Percentiles rank a stretch among this genome's conserved stretches.
These are phyloP conservation scores for Rhinogobio ventralis DNA, from an alignment of 2,797 vertebrate genomes.

Conservation along the genomic window DNA sequence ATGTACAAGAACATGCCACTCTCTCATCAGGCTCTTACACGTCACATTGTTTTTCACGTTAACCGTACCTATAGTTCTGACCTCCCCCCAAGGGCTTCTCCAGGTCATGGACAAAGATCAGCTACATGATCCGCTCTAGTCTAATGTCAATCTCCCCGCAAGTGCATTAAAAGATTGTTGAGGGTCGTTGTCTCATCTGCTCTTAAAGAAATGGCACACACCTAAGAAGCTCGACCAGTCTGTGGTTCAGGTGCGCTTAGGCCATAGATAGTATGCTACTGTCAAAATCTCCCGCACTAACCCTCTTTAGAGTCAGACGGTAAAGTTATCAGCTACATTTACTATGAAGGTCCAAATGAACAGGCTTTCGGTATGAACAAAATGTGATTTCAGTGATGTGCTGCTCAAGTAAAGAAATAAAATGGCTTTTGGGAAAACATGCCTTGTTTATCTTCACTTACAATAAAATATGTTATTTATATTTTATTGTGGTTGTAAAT, in stretches of 20 bases:
- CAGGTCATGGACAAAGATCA: slow-evolving; percentile 62
- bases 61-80: slow-evolving; percentile 18
- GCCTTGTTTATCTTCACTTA: not conserved
- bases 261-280: not conserved
- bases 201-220: slow-evolving; percentile 51
- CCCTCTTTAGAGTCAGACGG: slow-evolving; percentile 1
- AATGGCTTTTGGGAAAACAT: slow-evolving; percentile 1
- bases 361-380: not conserved
- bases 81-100: slow-evolving; percentile 38
- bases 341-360: not conserved
- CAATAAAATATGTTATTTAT: not conserved
- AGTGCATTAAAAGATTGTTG: slow-evolving; percentile 72
- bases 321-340: not conserved
- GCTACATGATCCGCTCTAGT: slow-evolving; percentile 64
- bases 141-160: slow-evolving; percentile 61
- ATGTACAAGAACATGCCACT: not conserved
- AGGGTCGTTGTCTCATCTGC: slow-evolving; percentile 46
- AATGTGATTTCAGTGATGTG: slow-evolving; percentile 10
- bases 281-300: not conserved
- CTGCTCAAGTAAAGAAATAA: slow-evolving; percentile 24
- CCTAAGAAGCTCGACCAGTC: slow-evolving; percentile 27
- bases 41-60: slow-evolving; percentile 24
- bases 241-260: slow-evolving; percentile 29
- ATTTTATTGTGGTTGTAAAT: not conserved
- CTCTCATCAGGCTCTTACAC: not conserved